phyloP scores from a whole-genome alignment of 2,797 vertebrate genomes.

The Odontamblyopus lacepedii region DNA sequence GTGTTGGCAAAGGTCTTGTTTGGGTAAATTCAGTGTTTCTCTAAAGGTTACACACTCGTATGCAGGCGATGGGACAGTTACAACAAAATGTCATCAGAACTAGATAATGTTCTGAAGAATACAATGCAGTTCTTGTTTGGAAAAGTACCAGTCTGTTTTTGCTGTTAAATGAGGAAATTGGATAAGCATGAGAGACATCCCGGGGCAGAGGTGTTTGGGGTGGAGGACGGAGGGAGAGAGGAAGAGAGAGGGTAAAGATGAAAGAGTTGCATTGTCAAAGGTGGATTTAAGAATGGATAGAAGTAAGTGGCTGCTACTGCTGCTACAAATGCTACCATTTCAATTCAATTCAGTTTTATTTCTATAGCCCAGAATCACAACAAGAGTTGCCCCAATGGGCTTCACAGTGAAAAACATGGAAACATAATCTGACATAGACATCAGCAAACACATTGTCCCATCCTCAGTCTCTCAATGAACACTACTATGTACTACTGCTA shows the following conservation, averaged over 20 bases:
- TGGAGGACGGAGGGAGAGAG: neutral
- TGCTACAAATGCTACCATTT: neutral
- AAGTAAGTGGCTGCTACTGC: neutral
- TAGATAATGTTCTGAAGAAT: conserved; percentile 28
- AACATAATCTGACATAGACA: no score
- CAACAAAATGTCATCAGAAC: neutral
- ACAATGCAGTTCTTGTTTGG: conserved; percentile 52
- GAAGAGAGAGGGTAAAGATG: conserved; percentile 10
- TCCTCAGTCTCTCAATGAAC: no score
- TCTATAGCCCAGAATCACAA: no score
- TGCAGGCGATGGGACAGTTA: neutral
- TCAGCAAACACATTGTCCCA: no score
- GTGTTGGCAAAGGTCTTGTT: neutral
- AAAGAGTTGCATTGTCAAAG: conserved; percentile 33
- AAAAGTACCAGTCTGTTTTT: conserved; percentile 67
- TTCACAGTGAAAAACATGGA: no score
- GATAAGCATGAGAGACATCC: conserved; percentile 21
- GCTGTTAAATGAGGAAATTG: conserved; percentile 55
- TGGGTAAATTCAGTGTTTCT: neutral
- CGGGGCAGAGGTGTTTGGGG: conserved; percentile 50
- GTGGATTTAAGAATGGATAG: conserved; percentile 27
- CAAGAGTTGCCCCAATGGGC: no score
- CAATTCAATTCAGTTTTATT: no score
- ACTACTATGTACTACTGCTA: no score
- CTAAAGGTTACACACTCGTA: neutral